Evolutionary conservation across 2,113 vertebrate genomes (phyloP), one percentile per base, ranked within the genome.

Genomic region (Diphyllodes magnificus): DNA sequence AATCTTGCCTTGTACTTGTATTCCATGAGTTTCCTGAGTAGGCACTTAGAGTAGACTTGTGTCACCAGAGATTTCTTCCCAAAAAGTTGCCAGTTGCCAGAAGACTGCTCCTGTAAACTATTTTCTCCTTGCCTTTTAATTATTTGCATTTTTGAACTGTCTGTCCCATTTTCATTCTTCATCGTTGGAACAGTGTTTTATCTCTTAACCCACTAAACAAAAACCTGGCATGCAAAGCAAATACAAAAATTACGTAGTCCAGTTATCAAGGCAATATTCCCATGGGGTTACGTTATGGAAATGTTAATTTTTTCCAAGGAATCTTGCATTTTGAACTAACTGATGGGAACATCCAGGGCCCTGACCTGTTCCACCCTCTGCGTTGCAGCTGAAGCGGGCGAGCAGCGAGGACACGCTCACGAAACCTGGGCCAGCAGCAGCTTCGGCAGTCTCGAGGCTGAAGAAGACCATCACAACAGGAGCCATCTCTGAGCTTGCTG

Each of bases 381-480:
- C 82, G 22, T 81, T 39, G 15, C 86, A 99, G 99, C 97, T 99
- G 92, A 99, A 99, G 97, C 97, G 99, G 94, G 99, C 99, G 27
- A 99, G 98, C 97, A 99, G 99, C 2, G 99, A 99, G 47, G 99
- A 99, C 94, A 98, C 96, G 91, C 97, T 99, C 95, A 98, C 97
- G 31, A 99, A 99, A 80, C 98, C 99, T 1, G 97, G 98, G 9
- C 79, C 97, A 9, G 30, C 97, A 10, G 33, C 97, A 9, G 90
- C 95, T 18, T 82, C 98, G 2, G 95, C 97, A 11, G 96, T 95
- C 5, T 98, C 97, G 23, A 97, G 99, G 7, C 97, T 99, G 97
- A 99, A 98, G 97, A 99, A 99, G 93, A 99, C 99, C 1, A 96
- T 98, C 47, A 99, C 99, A 8, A 97, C 98, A 0, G 99, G 99